A percentile compares a stretch with the other conserved stretches of the same genome.
These are phyloP conservation scores for Gouania willdenowi DNA, from an alignment of 2,797 vertebrate species.

Conservation along the genomic window DNA sequence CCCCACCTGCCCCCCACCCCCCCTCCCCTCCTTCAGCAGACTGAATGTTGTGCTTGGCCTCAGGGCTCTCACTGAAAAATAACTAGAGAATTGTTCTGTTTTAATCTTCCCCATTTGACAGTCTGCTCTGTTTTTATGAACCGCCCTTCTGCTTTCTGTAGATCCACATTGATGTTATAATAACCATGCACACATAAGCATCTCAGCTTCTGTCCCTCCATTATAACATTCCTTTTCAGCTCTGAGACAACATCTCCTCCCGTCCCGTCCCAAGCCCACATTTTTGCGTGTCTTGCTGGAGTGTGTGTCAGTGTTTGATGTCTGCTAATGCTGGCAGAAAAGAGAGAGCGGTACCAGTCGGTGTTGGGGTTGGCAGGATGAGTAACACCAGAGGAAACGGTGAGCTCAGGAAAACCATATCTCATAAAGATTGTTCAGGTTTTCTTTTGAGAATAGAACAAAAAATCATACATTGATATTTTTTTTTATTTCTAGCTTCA, in stretches of 20 bases:
- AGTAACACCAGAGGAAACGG: conserved; percentile 8
- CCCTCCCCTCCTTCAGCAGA: conserved; percentile 11
- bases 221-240: conserved; percentile 18
- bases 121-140: conserved; percentile 15
- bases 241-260: neutral
- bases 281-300: neutral
- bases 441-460: neutral
- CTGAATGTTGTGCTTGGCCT: conserved; percentile 37
- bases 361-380: conserved; percentile 24
- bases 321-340: conserved; percentile 9
- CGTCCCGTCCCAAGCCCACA: neutral
- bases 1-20: neutral
- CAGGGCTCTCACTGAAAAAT: conserved; percentile 24
- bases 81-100: conserved; percentile 10
- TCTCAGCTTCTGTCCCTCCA: neutral
- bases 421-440: neutral
- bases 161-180: conserved; percentile 29
- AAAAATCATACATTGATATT: too few species aligned
- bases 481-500: too few species aligned
- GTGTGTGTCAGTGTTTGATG: conserved; percentile 3
- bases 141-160: conserved; percentile 9
- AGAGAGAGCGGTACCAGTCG: neutral
- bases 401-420: neutral
- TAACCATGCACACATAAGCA: conserved; percentile 2
- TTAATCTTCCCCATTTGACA: conserved; percentile 1